A percentile compares a stretch with the other conserved stretches of the same genome.
These are phyloP conservation scores for Tuberolachnus salignus DNA, from an alignment of 2,888 invertebrate species.

Conservation along the genomic window DNA sequence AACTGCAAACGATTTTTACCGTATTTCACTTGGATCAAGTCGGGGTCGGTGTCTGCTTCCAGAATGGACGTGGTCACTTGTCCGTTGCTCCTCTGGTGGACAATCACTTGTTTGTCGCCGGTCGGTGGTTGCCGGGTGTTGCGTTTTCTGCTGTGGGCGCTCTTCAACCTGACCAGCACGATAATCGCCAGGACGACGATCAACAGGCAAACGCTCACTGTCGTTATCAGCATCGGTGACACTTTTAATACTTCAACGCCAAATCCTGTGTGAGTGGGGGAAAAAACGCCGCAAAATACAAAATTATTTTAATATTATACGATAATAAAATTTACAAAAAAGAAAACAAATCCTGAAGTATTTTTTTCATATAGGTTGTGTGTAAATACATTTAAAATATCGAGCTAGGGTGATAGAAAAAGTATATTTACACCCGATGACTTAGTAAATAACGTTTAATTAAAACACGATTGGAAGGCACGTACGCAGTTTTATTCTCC, in stretches of 20 bases:
- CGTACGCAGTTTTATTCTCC: too few species aligned
- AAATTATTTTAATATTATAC: too few species aligned
- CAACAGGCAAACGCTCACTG: conserved; percentile 10
- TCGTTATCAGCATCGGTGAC: conserved; percentile 23
- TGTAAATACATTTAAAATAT: too few species aligned
- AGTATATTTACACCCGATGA: too few species aligned
- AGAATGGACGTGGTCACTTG: conserved; percentile 42
- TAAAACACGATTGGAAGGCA: too few species aligned
- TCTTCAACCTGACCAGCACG: neutral
- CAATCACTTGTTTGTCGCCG: conserved; percentile 37
- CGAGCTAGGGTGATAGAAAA: too few species aligned
- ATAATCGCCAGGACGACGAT: neutral
- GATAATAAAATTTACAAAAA: too few species aligned
- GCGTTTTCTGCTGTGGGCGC: conserved; percentile 38
- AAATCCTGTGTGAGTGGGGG: conserved; percentile 29
- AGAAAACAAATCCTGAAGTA: too few species aligned
- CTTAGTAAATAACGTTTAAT: too few species aligned
- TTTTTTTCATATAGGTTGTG: too few species aligned
- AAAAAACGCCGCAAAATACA: neutral
- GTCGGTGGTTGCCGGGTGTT: neutral
- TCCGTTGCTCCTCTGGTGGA: conserved; percentile 49
- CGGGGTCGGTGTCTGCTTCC: conserved; percentile 47
- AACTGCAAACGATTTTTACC: conserved; percentile 35
- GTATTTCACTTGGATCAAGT: conserved; percentile 50
- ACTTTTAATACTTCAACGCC: conserved; percentile 49